Base-by-base conservation (phyloP, 2,888 invertebrate genomes). In the Labia minor region DNA sequence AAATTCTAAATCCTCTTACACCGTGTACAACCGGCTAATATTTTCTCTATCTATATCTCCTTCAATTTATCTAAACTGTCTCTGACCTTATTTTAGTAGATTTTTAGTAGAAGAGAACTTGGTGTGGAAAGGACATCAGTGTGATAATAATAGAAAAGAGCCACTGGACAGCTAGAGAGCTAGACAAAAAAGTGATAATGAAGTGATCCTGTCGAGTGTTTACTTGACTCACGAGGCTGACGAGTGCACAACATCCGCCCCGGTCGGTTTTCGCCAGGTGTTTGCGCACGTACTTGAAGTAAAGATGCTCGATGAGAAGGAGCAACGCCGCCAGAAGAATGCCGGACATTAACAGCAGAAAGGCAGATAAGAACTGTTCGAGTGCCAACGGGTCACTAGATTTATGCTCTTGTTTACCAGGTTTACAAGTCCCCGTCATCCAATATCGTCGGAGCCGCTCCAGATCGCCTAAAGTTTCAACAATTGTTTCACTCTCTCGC, bases 311-410 rank as follows among this genome's bases (percentile, higher is more conserved):
- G 68, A 95, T 80, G 64, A 92, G 83, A 69, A 98, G 83, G 67
- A 98, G 83, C 21, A 94, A 78, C 0, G 93, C 89, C 0, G 96
- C 94, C 71, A 98, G 81, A 69, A 95, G 81, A 73, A 98, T 94
- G 62, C 98, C 98, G 68, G 92, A 92, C 85, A 95, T 94, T 67
- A 99, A 84, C 70, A 99, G 84, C 68, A 98, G 83, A 79, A 98
- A 99, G 65, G 98, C 98, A 69, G 95, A 95, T 76, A 97, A 87
- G 81, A 99, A 99, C 82, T 99, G 98, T 78, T 94, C 93, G 72
- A 93, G 81, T 10, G 93, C 93, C 72, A 94, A 79, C 1, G 93
- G 90, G 79, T 93, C 94, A 68, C 92, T 92, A 69, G 91, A 90
- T 78, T 92, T 91, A 76, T 93, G 90, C 77, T 93, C 89, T 77